Conservation (phyloP, 2,113 vertebrate genomes). For the Stegostoma tigrinum region DNA sequence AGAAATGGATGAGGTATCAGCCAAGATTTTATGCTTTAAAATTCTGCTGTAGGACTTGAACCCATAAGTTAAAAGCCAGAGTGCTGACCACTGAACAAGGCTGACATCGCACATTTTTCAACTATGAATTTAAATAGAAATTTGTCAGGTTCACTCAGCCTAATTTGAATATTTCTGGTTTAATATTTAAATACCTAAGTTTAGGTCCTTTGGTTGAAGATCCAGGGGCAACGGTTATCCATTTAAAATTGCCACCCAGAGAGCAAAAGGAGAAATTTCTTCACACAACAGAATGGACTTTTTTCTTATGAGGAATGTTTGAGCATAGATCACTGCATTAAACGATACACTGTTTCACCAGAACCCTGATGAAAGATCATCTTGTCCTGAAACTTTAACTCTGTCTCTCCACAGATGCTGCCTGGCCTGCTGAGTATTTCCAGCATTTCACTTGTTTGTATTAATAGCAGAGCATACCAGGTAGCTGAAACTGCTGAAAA, state of each 20-base stretch:
- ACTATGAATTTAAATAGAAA: background rate
- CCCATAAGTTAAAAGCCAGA: too few relatives aligned
- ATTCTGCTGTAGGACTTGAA: too few relatives aligned
- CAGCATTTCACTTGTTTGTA: too few relatives aligned
- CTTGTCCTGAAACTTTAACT: too few relatives aligned
- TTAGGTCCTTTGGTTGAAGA: background rate
- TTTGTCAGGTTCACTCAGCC: background rate
- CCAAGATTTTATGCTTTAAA: too few relatives aligned
- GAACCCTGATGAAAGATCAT: too few relatives aligned
- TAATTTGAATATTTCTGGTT: background rate
- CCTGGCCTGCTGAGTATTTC: too few relatives aligned
- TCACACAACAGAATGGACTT: background rate
- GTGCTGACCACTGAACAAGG: background rate
- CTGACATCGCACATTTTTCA: background rate
- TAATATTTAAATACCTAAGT: background rate
- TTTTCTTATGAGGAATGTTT: background rate
- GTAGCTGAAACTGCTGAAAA: background rate
- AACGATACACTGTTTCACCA: too few relatives aligned
- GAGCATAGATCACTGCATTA: background rate
- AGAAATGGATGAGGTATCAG: too few relatives aligned
- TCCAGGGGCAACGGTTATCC: background rate
- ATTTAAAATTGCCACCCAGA: background rate
- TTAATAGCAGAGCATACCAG: background rate
- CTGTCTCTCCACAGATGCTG: too few relatives aligned
- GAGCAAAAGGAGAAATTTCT: background rate